Evolutionary conservation across 2,797 vertebrate species (phyloP).

Genomic region (Leptoclinus maculatus): DNA sequence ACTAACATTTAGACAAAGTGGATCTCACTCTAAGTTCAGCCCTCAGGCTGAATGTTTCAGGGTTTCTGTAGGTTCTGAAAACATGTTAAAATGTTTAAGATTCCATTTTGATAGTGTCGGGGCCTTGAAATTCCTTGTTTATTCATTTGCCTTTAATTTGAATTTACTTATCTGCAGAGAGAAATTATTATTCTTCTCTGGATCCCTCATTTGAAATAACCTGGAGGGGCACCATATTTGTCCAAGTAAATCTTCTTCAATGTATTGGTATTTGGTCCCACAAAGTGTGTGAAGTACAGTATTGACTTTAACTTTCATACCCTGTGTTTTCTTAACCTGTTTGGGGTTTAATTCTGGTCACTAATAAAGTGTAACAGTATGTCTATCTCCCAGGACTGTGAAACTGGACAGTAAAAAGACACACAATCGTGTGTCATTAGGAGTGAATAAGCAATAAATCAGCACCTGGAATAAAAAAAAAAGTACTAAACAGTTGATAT

Average conservation of each 20-base stretch:
- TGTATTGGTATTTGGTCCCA: slow-evolving; percentile 1
- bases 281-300: slow-evolving; percentile 9
- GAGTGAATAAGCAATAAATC: neutral
- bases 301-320: slow-evolving; percentile 1
- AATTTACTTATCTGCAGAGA: slow-evolving; percentile 24
- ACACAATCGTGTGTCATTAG: neutral
- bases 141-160: slow-evolving; percentile 47
- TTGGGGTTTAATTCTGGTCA: slow-evolving; percentile 1
- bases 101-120: slow-evolving; percentile 4
- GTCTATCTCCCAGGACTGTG: slow-evolving; percentile 8
- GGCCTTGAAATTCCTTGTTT: slow-evolving; percentile 27
- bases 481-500: neutral
- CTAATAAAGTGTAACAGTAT: neutral
- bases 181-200: slow-evolving; percentile 9
- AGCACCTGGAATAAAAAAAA: neutral
- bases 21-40: slow-evolving; percentile 32
- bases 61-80: slow-evolving; percentile 5
- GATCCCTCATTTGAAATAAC: slow-evolving; percentile 4
- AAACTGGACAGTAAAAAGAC: neutral
- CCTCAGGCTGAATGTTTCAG: slow-evolving; percentile 9
- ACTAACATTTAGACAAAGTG: slow-evolving; percentile 36
- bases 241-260: neutral
- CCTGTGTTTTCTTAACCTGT: slow-evolving; percentile 3
- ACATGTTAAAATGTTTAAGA: slow-evolving; percentile 28
- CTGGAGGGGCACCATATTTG: slow-evolving; percentile 8